These are phyloP conservation scores for Platyrinchus mystaceus DNA, from an alignment of 2,797 vertebrate species.

Conservation along the genomic window DNA sequence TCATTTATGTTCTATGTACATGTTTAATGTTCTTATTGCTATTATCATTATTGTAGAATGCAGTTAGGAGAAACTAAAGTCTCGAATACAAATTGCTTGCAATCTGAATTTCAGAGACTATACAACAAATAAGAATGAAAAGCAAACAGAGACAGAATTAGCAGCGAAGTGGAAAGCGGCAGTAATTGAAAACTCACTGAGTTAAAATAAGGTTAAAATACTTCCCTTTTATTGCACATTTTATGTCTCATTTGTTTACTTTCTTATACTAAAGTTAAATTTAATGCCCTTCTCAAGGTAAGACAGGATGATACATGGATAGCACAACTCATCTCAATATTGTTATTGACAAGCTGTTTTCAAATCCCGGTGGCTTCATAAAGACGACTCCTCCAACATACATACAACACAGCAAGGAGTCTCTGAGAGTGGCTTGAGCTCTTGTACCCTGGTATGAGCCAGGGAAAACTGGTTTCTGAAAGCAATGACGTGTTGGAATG, in stretches of 20 bases:
- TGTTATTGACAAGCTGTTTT: not conserved
- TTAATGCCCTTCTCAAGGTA: not conserved
- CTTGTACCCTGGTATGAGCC: not conserved
- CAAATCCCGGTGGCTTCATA: not conserved
- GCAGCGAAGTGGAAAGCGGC: not conserved
- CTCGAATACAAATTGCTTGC: not conserved
- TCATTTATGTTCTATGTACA: not conserved
- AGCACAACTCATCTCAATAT: not conserved
- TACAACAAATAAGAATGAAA: conserved; percentile 12
- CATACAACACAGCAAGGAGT: not conserved
- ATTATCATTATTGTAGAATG: not conserved
- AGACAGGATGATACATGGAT: not conserved
- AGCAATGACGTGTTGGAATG: not conserved
- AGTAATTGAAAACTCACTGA: not conserved
- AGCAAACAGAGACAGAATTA: conserved; percentile 1
- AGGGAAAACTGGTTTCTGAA: not conserved
- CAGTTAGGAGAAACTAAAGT: not conserved
- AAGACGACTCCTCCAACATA: not conserved
- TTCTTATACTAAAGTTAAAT: not conserved
- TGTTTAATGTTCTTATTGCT: not conserved
- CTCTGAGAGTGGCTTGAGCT: not conserved
- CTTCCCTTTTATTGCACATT: not conserved
- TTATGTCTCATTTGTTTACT: not conserved
- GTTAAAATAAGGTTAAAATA: not conserved
- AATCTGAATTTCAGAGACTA: not conserved